Evolutionary conservation across 92 coral and sea anemone genomes (phyloP).

Genomic region (Parazoanthus darwini): DNA sequence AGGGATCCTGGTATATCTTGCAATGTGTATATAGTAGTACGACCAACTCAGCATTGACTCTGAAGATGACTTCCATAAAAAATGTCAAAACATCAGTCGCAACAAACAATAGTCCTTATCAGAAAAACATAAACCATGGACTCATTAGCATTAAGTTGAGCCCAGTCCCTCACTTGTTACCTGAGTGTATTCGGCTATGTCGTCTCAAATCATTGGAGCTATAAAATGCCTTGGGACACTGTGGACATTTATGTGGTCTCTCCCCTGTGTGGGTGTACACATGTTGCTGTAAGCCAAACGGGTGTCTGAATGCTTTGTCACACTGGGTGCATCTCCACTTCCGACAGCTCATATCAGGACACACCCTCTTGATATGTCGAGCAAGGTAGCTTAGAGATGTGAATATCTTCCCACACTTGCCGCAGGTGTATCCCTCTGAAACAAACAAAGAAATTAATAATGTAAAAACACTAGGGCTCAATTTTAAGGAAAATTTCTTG

Average conservation of each 20-base stretch:
- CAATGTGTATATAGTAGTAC: too few relatives aligned
- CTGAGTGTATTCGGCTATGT: conserved; percentile 98
- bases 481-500: too few relatives aligned
- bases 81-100: too few relatives aligned
- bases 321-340: conserved; percentile 97
- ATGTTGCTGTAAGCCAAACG: conserved; percentile 98
- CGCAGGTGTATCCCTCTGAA: conserved; percentile 96
- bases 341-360: conserved; percentile 98
- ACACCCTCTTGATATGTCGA: conserved; percentile 95
- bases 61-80: too few relatives aligned
- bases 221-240: conserved; percentile 98
- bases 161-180: conserved; percentile 42
- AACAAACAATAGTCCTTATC: too few relatives aligned
- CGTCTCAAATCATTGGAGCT: conserved; percentile 97
- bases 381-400: conserved; percentile 97
- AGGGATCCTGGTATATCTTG: too few relatives aligned
- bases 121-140: too few relatives aligned
- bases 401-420: conserved; percentile 96
- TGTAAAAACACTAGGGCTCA: neutral
- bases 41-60: too few relatives aligned
- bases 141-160: neutral
- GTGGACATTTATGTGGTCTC: conserved; percentile 92
- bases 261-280: conserved; percentile 99
- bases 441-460: neutral
- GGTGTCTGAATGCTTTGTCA: conserved; percentile 98